A percentile compares a stretch with the other conserved stretches of the same genome.
phyloP scores from a whole-genome alignment of 64 coral and sea anemone species.

The Porites australiensis region DNA sequence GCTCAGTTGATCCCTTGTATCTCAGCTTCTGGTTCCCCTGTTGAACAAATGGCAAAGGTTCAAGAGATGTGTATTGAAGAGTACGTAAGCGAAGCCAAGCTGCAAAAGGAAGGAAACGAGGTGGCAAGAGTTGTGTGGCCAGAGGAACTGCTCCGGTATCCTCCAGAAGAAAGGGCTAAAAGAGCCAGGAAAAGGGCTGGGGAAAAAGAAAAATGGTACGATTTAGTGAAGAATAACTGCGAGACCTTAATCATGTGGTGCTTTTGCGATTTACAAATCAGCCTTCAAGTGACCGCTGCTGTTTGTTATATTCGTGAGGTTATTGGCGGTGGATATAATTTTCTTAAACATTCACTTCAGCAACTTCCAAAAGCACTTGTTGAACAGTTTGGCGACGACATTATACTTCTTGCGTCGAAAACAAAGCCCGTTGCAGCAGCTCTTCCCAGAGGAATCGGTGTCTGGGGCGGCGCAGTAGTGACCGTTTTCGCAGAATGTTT shows the following conservation, averaged over 20 bases:
- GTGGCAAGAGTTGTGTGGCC: slow-evolving; percentile 66
- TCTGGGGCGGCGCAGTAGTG: too few species aligned
- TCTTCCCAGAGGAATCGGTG: too few species aligned
- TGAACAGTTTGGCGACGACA: too few species aligned
- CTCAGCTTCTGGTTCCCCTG: not conserved
- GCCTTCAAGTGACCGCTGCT: too few species aligned
- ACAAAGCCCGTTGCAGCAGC: too few species aligned
- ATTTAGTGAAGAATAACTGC: slow-evolving; percentile 67
- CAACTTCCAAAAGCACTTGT: too few species aligned
- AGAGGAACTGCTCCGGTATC: slow-evolving; percentile 53
- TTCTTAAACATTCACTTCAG: too few species aligned
- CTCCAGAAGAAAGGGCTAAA: slow-evolving; percentile 9
- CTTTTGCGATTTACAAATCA: slow-evolving; percentile 54
- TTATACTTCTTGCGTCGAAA: not conserved
- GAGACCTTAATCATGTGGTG: slow-evolving; percentile 75
- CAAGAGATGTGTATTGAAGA: slow-evolving; percentile 34
- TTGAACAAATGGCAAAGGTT: slow-evolving; percentile 20
- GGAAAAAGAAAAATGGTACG: slow-evolving; percentile 14
- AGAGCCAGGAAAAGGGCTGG: slow-evolving; percentile 11
- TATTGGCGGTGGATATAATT: too few species aligned
- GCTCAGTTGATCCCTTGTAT: not conserved
- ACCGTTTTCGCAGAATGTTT: too few species aligned
- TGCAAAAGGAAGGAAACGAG: slow-evolving; percentile 22
- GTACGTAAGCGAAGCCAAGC: slow-evolving; percentile 27
- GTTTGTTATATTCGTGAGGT: too few species aligned